Evolutionary conservation across 2,797 vertebrate genomes (phyloP), one percentile per base, ranked within the genome.

Genomic region (Bradypodion ventrale): DNA sequence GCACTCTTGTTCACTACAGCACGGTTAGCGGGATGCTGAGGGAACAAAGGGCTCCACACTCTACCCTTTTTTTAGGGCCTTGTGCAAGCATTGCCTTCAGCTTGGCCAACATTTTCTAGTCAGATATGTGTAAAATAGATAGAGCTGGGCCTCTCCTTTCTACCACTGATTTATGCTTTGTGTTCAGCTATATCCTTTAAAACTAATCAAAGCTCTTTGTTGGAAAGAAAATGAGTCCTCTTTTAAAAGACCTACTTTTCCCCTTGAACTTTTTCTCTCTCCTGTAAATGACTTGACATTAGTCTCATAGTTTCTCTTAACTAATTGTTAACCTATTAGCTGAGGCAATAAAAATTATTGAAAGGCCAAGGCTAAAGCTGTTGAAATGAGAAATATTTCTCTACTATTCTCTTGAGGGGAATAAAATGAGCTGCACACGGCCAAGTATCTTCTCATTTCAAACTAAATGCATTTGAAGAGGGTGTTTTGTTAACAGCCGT

Each of bases 401-500:
- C 70, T 83, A 88, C 89, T 90, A 88, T 78, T 91, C 85, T 92
- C 91, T 35, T 0, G 88, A 90, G 93, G 89, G 5, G 77, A 84
- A 85, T 92, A 90, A 87, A 90, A 89, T 82, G 86, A 77, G 77
- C 82, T 83, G 85, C 90, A 85, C 80, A 87, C 35, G 66, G 91
- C 80, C 89, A 86, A 88, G 85, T 42, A 86, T 75, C 87, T 90
- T 89, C 89, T 56, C 60, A 79, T 89, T 93, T 94, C 90, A 95
- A 92, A 90, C 84, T 93, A 94, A 82, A 92, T 87, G 81, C 88
- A 85, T 93, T 90, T 92, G 91, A 87, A 88, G 91, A 93, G 80
- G 89, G 87, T 94, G 92, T 95, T 96, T 95, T 94, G 91, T 94
- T 94, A 95, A 94, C 92, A 90, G 93, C 90, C 93, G 90, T 94